A percentile compares a stretch with the other conserved stretches of the same genome.
These are phyloP conservation scores for Torymus auratus DNA, from an alignment of 2,888 invertebrate species.

Conservation along the genomic window DNA sequence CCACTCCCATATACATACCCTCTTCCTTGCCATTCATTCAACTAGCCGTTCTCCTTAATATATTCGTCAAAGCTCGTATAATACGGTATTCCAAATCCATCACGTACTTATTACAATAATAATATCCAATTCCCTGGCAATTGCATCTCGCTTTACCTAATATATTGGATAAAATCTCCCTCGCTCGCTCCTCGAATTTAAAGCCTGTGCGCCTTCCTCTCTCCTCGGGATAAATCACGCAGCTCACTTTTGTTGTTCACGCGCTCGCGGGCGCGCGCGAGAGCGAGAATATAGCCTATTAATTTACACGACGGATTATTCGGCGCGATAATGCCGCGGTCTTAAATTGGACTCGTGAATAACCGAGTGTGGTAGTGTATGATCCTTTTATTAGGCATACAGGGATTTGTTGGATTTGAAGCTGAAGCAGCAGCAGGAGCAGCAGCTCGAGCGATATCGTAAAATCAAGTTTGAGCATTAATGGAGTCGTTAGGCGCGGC, in stretches of 20 bases:
- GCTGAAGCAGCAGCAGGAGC: background rate
- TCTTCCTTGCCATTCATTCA: no score
- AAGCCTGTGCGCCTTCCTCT: constrained; percentile 9
- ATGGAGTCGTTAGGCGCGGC: constrained; percentile 57
- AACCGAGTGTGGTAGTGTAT: constrained; percentile 18
- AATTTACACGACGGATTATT: constrained; percentile 57
- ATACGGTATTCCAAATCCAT: background rate
- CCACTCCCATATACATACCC: no score
- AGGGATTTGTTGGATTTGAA: constrained; percentile 52
- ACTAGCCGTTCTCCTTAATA: no score
- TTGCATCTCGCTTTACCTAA: constrained; percentile 33
- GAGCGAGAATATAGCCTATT: constrained; percentile 56
- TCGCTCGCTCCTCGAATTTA: constrained; percentile 40
- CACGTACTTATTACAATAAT: constrained; percentile 41
- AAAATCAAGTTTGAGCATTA: constrained; percentile 54
- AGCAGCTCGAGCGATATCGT: constrained; percentile 28
- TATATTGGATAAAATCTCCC: constrained; percentile 49
- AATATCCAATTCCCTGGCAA: constrained; percentile 31
- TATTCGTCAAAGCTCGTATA: no score
- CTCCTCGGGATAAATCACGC: background rate
- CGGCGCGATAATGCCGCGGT: constrained; percentile 38
- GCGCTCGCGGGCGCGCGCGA: background rate
- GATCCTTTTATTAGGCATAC: constrained; percentile 42
- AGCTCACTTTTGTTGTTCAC: background rate
- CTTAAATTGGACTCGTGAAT: constrained; percentile 47